Conservation (phyloP, 2,113 vertebrate genomes). For the Camarhynchus parvulus region DNA sequence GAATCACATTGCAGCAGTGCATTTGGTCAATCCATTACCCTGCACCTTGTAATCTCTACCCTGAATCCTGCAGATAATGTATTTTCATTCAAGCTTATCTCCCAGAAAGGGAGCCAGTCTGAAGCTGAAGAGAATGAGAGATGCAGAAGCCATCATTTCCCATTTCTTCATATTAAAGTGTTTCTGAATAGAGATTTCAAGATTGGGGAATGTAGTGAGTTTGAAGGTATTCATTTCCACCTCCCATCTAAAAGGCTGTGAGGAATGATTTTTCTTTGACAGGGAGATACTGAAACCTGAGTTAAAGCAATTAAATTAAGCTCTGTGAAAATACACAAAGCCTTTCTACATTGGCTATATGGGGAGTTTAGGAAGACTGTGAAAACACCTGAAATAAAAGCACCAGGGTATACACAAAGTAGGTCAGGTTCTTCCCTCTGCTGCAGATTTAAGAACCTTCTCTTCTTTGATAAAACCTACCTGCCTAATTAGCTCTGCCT, state of each 20-base stretch:
- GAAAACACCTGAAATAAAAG: neutral
- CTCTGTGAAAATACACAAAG: neutral
- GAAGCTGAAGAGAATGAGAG: neutral
- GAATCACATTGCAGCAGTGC: accelerated
- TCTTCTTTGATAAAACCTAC: neutral
- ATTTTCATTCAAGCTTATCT: neutral
- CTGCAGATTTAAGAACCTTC: neutral
- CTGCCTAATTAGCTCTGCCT: neutral
- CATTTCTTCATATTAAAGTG: neutral
- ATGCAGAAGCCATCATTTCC: neutral
- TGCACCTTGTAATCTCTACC: neutral
- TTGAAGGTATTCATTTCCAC: neutral
- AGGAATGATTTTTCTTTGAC: neutral
- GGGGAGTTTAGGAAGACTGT: neutral
- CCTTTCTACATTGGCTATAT: neutral
- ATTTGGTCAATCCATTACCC: accelerated
- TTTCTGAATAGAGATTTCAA: neutral
- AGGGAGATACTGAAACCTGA: neutral
- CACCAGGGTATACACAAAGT: neutral
- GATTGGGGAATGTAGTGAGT: neutral
- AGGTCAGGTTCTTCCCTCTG: neutral
- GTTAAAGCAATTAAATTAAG: neutral
- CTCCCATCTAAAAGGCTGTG: neutral
- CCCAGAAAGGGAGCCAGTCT: neutral
- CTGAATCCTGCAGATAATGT: neutral